A percentile compares a stretch with the other conserved stretches of the same genome.
Conservation (phyloP, 1,140 invertebrate genomes). For the Cheumatopsyche charites region DNA sequence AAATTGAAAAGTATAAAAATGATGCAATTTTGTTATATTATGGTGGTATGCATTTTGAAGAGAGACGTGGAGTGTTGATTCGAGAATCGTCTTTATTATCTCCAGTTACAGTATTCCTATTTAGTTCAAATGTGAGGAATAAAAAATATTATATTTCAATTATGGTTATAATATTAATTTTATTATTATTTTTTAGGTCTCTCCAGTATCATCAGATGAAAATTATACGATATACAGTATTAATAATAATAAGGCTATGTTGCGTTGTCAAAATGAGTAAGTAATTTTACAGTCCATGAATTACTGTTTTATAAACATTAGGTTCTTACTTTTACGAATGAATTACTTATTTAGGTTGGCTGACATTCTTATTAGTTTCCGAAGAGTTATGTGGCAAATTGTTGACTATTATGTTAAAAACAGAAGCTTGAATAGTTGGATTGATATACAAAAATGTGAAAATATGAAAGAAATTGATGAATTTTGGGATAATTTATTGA, state of each 20-base stretch:
- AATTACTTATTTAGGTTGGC: conserved; percentile 54
- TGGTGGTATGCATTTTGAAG: conserved; percentile 56
- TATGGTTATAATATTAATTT: conserved; percentile 23
- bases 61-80: conserved; percentile 57
- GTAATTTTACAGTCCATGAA: conserved; percentile 37
- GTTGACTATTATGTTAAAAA: conserved; percentile 61
- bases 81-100: conserved; percentile 61
- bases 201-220: conserved; percentile 45
- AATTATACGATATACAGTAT: conserved; percentile 52
- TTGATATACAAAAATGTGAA: not conserved
- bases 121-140: conserved; percentile 53
- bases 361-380: conserved; percentile 56
- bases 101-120: conserved; percentile 62
- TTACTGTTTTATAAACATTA: conserved; percentile 15
- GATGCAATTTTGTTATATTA: conserved; percentile 57
- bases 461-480: conserved; percentile 23
- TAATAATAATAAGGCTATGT: conserved; percentile 52
- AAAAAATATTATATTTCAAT: conserved; percentile 7
- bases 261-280: conserved; percentile 56
- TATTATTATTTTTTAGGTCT: conserved; percentile 38
- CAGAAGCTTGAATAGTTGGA: conserved; percentile 46
- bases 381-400: conserved; percentile 61
- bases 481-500: too few species aligned
- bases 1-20: conserved; percentile 51
- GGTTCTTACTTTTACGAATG: conserved; percentile 27